A percentile compares a stretch with the other conserved stretches of the same genome.
These are phyloP conservation scores for Noctua janthina DNA, from an alignment of 2,888 invertebrate genomes.

Conservation along the genomic window DNA sequence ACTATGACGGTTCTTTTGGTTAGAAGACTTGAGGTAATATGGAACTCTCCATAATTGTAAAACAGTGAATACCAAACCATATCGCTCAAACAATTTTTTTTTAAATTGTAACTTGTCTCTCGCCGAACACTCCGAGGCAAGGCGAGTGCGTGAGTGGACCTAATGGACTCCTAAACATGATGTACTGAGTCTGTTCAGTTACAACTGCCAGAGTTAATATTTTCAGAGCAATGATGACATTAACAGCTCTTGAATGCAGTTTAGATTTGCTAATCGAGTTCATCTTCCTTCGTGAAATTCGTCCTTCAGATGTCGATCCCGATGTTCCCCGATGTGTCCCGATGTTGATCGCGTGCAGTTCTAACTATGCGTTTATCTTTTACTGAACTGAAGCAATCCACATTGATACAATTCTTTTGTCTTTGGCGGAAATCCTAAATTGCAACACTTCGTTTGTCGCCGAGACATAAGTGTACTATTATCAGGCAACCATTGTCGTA, in stretches of 20 bases:
- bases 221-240: too few relatives aligned
- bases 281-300: too few relatives aligned
- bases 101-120: not conserved
- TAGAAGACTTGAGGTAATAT: too few relatives aligned
- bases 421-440: conserved; percentile 41
- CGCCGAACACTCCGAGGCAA: too few relatives aligned
- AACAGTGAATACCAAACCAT: too few relatives aligned
- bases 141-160: too few relatives aligned
- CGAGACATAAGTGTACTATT: conserved; percentile 33
- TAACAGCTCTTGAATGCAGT: not conserved
- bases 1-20: not conserved
- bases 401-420: conserved; percentile 44
- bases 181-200: too few relatives aligned
- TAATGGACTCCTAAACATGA: too few relatives aligned
- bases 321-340: too few relatives aligned
- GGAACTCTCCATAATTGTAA: too few relatives aligned
- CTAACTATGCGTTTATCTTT: not conserved
- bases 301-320: too few relatives aligned
- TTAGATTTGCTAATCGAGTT: not conserved
- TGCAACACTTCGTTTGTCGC: conserved; percentile 24
- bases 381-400: conserved; percentile 18
- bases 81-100: not conserved
- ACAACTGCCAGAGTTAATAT: too few relatives aligned
- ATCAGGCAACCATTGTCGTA: conserved; percentile 29
- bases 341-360: not conserved